A percentile compares a stretch with the other conserved stretches of the same genome.
phyloP scores from a whole-genome alignment of 2,113 vertebrate genomes.

The Hippocampus mohnikei region DNA sequence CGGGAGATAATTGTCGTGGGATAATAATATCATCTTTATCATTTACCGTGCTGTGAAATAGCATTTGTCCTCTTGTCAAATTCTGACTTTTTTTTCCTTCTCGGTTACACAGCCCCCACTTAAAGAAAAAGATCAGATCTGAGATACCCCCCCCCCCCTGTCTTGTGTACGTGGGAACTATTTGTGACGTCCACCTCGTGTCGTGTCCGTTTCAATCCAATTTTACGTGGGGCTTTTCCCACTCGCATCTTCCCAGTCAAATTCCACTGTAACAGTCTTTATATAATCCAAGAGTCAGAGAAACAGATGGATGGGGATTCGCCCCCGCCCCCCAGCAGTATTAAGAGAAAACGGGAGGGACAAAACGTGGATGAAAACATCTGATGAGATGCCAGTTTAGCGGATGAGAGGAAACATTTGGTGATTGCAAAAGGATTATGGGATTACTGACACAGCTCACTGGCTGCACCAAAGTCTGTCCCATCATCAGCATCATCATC shows the following conservation, averaged over 20 bases:
- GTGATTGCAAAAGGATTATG: constrained; percentile 49
- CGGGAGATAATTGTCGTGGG: too few relatives aligned
- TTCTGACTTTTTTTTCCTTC: too few relatives aligned
- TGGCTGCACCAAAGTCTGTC: constrained; percentile 16
- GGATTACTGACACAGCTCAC: constrained; percentile 52
- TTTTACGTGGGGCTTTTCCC: neutral
- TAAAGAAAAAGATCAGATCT: too few relatives aligned
- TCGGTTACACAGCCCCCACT: too few relatives aligned
- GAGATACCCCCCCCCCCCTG: too few relatives aligned
- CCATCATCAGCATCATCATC: neutral
- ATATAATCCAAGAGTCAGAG: constrained; percentile 28
- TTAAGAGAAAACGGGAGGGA: constrained; percentile 12
- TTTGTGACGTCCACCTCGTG: neutral
- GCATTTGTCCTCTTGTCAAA: too few relatives aligned
- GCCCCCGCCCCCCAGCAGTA: neutral
- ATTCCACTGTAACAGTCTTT: constrained; percentile 8
- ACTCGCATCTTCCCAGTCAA: neutral
- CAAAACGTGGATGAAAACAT: constrained; percentile 23
- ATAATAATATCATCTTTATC: too few relatives aligned
- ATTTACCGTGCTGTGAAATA: too few relatives aligned
- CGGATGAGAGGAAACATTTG: constrained; percentile 48
- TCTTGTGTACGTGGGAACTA: too few relatives aligned
- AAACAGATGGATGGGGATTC: constrained; percentile 7
- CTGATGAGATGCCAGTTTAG: constrained; percentile 25
- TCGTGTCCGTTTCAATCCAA: neutral